Conservation (phyloP, 1,140 invertebrate genomes). For the Pseudoatta argentina region DNA sequence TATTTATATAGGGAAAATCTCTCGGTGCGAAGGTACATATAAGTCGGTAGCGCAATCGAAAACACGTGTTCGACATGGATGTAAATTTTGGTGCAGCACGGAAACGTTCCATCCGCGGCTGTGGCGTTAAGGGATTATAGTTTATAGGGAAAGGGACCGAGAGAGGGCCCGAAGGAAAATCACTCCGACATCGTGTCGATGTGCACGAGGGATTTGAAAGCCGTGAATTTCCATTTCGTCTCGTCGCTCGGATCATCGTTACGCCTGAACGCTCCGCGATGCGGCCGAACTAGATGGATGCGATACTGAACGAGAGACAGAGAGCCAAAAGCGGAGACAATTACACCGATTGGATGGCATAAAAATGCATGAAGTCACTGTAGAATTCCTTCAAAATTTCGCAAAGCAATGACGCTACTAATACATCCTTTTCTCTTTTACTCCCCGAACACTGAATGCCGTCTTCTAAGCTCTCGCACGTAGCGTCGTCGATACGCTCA, state of each 20-base stretch:
- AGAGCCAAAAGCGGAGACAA: conserved; percentile 52
- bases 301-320: not conserved
- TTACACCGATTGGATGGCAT: conserved; percentile 72
- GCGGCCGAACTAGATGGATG: not conserved
- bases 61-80: conserved; percentile 16
- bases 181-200: conserved; percentile 20
- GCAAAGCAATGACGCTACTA: conserved; percentile 39
- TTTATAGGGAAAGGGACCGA: conserved; percentile 31
- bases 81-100: conserved; percentile 21
- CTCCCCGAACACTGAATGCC: not conserved
- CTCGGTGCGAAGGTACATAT: not conserved
- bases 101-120: conserved; percentile 30
- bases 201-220: conserved; percentile 61
- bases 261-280: conserved; percentile 49
- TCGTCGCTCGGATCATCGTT: conserved; percentile 64
- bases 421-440: conserved; percentile 36
- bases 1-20: not conserved
- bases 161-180: conserved; percentile 24
- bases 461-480: conserved; percentile 11
- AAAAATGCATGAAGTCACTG: conserved; percentile 74
- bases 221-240: conserved; percentile 74
- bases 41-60: conserved; percentile 34
- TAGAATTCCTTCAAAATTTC: conserved; percentile 63
- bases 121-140: conserved; percentile 46
- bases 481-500: conserved; percentile 33